A percentile compares a stretch with the other conserved stretches of the same genome.
These are phyloP conservation scores for Siniperca undulata DNA, from an alignment of 2,797 vertebrate species.

Conservation along the genomic window DNA sequence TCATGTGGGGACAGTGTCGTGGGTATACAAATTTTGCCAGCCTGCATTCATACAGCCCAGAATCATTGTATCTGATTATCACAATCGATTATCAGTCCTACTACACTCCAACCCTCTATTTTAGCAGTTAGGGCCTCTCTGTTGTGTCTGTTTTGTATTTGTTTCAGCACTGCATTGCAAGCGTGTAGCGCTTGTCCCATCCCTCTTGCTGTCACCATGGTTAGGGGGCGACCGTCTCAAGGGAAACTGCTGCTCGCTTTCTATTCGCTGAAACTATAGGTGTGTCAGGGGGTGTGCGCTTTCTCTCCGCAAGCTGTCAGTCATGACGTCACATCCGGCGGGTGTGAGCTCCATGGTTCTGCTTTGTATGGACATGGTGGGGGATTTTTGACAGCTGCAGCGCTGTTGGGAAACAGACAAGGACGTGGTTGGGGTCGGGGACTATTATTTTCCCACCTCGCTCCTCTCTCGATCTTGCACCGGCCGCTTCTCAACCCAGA, in stretches of 20 bases:
- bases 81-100: neutral
- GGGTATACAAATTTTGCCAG: neutral
- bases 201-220: constrained; percentile 19
- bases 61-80: neutral
- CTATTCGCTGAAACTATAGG: constrained; percentile 85
- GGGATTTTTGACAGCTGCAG: constrained; percentile 86
- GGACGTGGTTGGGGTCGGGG: constrained; percentile 69
- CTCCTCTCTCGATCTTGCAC: constrained; percentile 16
- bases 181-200: neutral
- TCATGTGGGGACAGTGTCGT: constrained; percentile 29
- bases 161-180: neutral
- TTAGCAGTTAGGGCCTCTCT: neutral
- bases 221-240: constrained; percentile 75
- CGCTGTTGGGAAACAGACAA: constrained; percentile 72
- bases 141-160: too few relatives aligned
- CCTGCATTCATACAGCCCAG: neutral
- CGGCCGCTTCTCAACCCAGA: constrained; percentile 35
- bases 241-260: constrained; percentile 29
- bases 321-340: constrained; percentile 77
- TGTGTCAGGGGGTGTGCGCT: constrained; percentile 81
- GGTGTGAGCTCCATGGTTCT: constrained; percentile 62
- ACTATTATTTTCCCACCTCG: constrained; percentile 28
- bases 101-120: accelerated
- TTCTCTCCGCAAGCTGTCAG: constrained; percentile 41
- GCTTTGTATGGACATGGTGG: constrained; percentile 76